Base-by-base conservation (phyloP, 2,113 vertebrate species). In the Esox niger region DNA sequence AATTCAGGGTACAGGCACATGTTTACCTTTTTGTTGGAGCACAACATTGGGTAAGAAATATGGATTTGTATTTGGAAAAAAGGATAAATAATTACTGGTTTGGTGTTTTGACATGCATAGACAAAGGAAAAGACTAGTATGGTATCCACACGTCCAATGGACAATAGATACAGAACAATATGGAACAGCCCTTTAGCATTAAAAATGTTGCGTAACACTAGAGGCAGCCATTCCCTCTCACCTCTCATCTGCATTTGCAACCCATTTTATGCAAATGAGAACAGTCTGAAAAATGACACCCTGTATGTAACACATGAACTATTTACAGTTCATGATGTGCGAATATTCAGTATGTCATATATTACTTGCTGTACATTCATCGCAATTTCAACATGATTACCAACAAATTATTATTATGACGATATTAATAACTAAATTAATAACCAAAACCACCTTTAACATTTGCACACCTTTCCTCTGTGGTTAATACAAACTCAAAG, bases 91-190 rank as follows among this genome's bases (percentile, higher is more conserved):
- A 90, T 86, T 89, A 83, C 72, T 66, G 77, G 84, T 84, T 90
- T 87, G 82, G 83, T 84, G 88, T 87, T 89, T 91, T 89, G 81
- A 89, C 85, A 72, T 66, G 75, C 81, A 76, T 78, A 80, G 79
- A 86, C 84, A 88, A 84, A 87, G 84, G 89, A 92, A 92, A 89
- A 77, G 81, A 87, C 91, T 89, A 86, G 90, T 88, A 87, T 79
- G 79, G 82, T 87, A 76, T 88, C 82, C 88, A 88, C 85, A 83
- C 82, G 20, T 91, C 85, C 80, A 81, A 71, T n/a, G 66, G 66
- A 92, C 91, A 91, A 91, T 83, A 73, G 87, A 76, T 66, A 25
- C 75, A 84, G 88, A 91, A 92, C 88, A 90, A 88, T 84, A 90
- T 87, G 69, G 89, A 92, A 91, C 79, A 81, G 63, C 84, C 81